These are phyloP conservation scores for Mustela erminea DNA, from an alignment of 2,797 vertebrate genomes.

Conservation along the genomic window DNA sequence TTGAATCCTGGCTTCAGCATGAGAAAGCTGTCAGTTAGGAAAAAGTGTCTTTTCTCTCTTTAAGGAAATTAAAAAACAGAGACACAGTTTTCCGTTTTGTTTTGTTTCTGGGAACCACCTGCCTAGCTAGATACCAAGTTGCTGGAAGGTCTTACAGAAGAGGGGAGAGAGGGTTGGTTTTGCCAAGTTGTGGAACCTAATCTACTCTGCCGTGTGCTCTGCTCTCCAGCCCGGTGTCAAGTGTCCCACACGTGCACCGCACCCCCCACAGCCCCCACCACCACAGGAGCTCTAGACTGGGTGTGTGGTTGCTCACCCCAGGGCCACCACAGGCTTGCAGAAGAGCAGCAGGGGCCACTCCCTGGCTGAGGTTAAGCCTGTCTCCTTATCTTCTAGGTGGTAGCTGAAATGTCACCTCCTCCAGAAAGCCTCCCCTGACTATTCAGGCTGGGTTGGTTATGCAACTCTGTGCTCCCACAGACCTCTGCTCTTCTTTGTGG, in stretches of 20 bases:
- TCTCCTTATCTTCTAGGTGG: not conserved
- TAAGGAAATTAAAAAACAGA: not conserved
- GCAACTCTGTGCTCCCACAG: not conserved
- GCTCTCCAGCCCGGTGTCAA: not conserved
- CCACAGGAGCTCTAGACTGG: not conserved
- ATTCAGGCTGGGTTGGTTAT: not conserved
- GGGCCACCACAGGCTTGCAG: not conserved
- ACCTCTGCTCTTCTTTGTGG: not conserved
- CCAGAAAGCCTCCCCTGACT: not conserved
- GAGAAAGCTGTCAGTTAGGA: not conserved
- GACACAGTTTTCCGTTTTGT: not conserved
- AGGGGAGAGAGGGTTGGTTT: not conserved
- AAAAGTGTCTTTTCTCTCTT: not conserved
- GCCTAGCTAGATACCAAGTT: not conserved
- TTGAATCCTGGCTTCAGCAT: not conserved
- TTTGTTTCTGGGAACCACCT: not conserved
- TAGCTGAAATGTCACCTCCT: not conserved
- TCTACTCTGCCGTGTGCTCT: not conserved
- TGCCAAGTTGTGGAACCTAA: not conserved
- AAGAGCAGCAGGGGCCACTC: not conserved
- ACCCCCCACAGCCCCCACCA: rapidly evolving
- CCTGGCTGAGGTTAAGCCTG: not conserved
- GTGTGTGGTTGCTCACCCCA: not conserved
- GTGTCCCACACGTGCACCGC: not conserved
- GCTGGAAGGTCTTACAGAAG: not conserved